These are phyloP conservation scores for Thamnaconus septentrionalis DNA, from an alignment of 2,113 vertebrate species.

Conservation along the genomic window DNA sequence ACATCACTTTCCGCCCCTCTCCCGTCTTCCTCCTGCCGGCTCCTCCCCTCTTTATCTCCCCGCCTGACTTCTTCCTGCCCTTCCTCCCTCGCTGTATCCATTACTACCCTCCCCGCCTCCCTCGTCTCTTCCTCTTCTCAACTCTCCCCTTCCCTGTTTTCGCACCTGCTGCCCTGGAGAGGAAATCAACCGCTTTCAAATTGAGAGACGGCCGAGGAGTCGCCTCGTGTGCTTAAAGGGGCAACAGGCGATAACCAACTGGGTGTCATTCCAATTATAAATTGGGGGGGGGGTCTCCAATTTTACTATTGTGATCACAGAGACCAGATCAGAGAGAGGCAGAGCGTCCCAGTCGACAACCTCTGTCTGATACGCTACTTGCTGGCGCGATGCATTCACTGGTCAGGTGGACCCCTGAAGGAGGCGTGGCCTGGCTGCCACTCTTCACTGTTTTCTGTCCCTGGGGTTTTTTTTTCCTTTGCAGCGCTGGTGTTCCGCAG, in stretches of 20 bases:
- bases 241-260: too few species aligned
- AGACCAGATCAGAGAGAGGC: too few species aligned
- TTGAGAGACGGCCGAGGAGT: too few species aligned
- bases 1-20: conserved; percentile 61
- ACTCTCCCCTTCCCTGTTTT: conserved; percentile 60
- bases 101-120: conserved; percentile 31
- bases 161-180: conserved; percentile 31
- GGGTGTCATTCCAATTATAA: too few species aligned
- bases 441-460: conserved; percentile 14
- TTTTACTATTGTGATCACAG: not conserved
- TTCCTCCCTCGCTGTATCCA: conserved; percentile 49
- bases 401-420: conserved; percentile 45
- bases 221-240: too few species aligned
- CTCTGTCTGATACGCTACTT: too few species aligned
- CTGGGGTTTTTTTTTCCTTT: conserved; percentile 8
- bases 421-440: conserved; percentile 23
- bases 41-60: conserved; percentile 64
- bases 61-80: conserved; percentile 62
- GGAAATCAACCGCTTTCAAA: too few species aligned
- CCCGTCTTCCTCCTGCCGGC: conserved; percentile 41
- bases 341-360: too few species aligned
- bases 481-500: conserved; percentile 17
- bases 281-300: too few species aligned
- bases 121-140: conserved; percentile 62
- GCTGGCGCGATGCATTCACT: too few species aligned